Conservation (phyloP, 2,888 invertebrate genomes). For the Bombylius discolor region DNA sequence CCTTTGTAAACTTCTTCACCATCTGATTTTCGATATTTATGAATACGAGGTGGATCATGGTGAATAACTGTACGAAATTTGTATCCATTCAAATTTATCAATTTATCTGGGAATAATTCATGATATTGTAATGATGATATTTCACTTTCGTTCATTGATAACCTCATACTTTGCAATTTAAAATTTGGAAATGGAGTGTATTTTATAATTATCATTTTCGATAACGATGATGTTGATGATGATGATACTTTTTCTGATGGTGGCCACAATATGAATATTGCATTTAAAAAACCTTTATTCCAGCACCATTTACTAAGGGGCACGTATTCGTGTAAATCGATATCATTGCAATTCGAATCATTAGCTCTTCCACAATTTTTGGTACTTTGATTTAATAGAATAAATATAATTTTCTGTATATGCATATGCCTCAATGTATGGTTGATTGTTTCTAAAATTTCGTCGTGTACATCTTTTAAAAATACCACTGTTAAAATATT, state of each 20-base stretch:
- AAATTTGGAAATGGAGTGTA: background rate
- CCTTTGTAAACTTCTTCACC: background rate
- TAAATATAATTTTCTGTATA: background rate
- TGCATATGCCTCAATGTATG: background rate
- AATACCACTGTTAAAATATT: background rate
- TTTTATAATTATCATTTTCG: background rate
- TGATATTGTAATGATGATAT: background rate
- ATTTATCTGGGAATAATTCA: background rate
- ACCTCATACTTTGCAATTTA: background rate
- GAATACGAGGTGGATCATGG: conserved; percentile 2
- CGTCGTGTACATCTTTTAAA: background rate
- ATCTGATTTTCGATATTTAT: background rate
- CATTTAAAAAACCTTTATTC: background rate
- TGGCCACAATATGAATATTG: background rate
- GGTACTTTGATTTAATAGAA: background rate
- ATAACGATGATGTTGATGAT: background rate
- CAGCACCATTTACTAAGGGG: background rate
- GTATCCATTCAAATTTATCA: conserved; percentile 4
- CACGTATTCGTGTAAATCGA: background rate
- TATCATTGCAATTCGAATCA: background rate
- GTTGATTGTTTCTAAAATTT: background rate
- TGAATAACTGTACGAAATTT: background rate
- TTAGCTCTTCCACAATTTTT: background rate
- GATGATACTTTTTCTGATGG: background rate
- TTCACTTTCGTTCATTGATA: background rate